Evolutionary conservation across 37 sponge, comb jelly and placozoan species (phyloP), one percentile per base, ranked within the genome.

Genomic region (Corticium candelabrum): DNA sequence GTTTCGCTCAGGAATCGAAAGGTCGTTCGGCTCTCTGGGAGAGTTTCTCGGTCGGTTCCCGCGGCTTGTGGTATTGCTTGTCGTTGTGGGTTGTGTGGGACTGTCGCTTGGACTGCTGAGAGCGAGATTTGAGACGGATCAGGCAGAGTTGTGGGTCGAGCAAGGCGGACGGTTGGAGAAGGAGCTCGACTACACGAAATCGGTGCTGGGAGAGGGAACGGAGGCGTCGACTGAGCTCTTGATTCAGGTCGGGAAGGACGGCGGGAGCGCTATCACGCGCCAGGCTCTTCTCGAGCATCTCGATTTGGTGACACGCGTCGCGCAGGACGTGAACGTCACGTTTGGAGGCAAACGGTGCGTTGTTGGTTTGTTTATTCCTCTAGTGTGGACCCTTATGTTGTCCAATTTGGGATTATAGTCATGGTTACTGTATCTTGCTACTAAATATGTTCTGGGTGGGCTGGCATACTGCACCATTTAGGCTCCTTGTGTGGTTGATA

Each of bases 101-200:
- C 34, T 57, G 3, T 15, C 39, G 3, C 35, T 27, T 31, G 83
- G 83, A 1, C 57, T 82, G n/a, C 21, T n/a, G 27, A 3, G 35
- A 3, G 83, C 76, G 7, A 3, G 43, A 2, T 7, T 82, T 3
- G 83, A 82, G 76, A 82, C 83, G 2, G 68, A 82, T 38, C 76
- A 82, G 39, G 67, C 35, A 39, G 37, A 82, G 83, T 68, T 82
- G 15, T 82, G 83, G 83, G 77, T 76, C 27, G 83, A 82, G 41
- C 1, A 37, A 27, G 83, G 74, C 68, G 83, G 83, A 1, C 76
- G 83, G 0, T 36, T 82, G 40, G 38, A 76, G 3, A 38, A 56
- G 1, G 83, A 82, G 35, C 40, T 77, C 32, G 67, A 3, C 0
- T 82, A 82, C 40, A 82, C 83, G 68, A 68, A 75, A 7, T 30